Conservation (phyloP, 92 coral and sea anemone genomes). For the Actinernus sp. region DNA sequence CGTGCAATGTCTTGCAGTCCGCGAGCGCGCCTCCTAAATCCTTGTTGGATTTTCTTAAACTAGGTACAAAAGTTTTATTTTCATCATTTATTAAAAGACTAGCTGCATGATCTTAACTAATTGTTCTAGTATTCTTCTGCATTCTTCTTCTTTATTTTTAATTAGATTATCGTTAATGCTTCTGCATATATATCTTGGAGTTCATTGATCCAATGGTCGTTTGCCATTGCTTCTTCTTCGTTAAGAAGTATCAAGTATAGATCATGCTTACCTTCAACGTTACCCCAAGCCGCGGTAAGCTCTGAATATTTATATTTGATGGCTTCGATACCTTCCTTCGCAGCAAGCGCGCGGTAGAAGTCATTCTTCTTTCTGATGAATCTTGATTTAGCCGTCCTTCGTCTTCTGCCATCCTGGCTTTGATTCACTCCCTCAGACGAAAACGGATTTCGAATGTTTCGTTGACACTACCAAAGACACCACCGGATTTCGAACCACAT, state of each 20-base stretch:
- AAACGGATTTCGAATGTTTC: constrained; percentile 50
- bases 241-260: constrained; percentile 34
- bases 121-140: constrained; percentile 7
- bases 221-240: too few species aligned
- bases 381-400: constrained; percentile 34
- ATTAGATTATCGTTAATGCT: constrained; percentile 15
- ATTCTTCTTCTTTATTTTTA: constrained; percentile 16
- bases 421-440: too few species aligned
- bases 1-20: constrained; percentile 16
- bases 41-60: not conserved
- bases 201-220: constrained; percentile 34
- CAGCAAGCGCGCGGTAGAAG: constrained; percentile 24
- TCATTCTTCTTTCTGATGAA: constrained; percentile 47
- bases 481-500: too few species aligned
- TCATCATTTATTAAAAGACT: too few species aligned
- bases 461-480: too few species aligned
- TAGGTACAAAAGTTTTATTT: too few species aligned
- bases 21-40: constrained; percentile 2
- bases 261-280: constrained; percentile 59
- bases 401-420: too few species aligned
- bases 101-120: too few species aligned
- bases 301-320: constrained; percentile 17
- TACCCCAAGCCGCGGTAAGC: constrained; percentile 43
- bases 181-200: constrained; percentile 16
- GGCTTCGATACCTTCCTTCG: constrained; percentile 23